These are phyloP conservation scores for Salticus scenicus DNA, from an alignment of 2,888 invertebrate species.

Conservation along the genomic window DNA sequence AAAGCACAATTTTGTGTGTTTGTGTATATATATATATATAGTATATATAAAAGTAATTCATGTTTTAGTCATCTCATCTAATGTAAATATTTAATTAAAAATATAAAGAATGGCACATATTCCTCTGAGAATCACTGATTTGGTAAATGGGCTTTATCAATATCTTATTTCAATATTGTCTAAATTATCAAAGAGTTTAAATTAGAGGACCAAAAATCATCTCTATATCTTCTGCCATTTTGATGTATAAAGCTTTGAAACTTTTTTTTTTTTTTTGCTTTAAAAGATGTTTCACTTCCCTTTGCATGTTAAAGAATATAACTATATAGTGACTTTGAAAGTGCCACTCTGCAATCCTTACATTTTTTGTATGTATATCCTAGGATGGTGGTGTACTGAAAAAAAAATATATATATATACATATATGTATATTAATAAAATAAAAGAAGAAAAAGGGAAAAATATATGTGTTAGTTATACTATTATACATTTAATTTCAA, in stretches of 20 bases:
- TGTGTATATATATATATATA: no score
- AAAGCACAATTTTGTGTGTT: no score
- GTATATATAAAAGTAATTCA: no score
- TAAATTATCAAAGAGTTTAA: neutral
- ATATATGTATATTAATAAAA: no score
- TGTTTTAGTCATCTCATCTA: no score
- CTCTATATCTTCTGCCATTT: neutral
- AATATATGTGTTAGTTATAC: no score
- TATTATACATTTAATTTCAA: no score
- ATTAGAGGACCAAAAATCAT: conserved; percentile 46
- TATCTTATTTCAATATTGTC: neutral
- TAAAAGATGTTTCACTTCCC: neutral
- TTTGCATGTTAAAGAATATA: neutral
- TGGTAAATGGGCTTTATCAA: neutral
- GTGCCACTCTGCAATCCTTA: conserved; percentile 37
- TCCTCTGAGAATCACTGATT: conserved; percentile 40
- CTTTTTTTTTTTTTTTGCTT: neutral
- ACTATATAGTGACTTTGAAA: conserved; percentile 9
- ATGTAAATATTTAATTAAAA: no score
- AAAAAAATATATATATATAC: no score
- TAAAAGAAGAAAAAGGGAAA: no score
- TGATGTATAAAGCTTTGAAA: conserved; percentile 9
- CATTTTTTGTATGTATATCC: conserved; percentile 11
- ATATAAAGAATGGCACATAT: neutral
- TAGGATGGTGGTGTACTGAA: neutral